These are phyloP conservation scores for Drosophila bipectinata DNA, from an alignment of 1,140 invertebrate genomes.

Conservation along the genomic window DNA sequence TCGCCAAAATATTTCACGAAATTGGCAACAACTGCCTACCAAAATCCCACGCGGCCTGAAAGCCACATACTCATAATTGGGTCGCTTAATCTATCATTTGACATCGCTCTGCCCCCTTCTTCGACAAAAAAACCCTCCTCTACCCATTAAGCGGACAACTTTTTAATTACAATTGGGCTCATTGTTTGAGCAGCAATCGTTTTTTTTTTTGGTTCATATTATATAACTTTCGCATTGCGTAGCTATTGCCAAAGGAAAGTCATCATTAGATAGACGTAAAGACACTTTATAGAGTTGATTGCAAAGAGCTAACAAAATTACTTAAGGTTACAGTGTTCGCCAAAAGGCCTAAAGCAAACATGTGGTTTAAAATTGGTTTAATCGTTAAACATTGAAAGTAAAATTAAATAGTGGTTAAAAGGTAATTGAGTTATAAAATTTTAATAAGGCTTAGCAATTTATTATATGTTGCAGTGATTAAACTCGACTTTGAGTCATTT, in stretches of 20 bases:
- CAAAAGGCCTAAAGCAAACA: not conserved
- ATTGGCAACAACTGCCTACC: constrained; percentile 49
- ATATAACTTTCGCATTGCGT: constrained; percentile 57
- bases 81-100: constrained; percentile 70
- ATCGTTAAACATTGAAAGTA: not conserved
- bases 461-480: not conserved
- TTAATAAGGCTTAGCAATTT: not conserved
- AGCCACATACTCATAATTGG: constrained; percentile 54
- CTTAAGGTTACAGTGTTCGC: not conserved
- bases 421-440: not conserved
- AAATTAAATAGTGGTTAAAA: not conserved
- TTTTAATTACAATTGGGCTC: constrained; percentile 72
- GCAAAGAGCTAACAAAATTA: constrained; percentile 10
- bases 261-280: constrained; percentile 68
- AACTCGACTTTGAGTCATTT: not conserved
- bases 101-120: constrained; percentile 58
- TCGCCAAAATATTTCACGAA: constrained; percentile 32
- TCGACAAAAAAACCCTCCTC: constrained; percentile 23
- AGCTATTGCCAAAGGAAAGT: constrained; percentile 49
- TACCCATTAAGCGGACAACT: constrained; percentile 27
- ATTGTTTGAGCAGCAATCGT: constrained; percentile 50
- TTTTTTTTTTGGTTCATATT: constrained; percentile 30
- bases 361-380: constrained; percentile 1
- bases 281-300: constrained; percentile 32
- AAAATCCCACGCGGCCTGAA: constrained; percentile 37